Evolutionary conservation across 2,888 invertebrate species (phyloP).

Genomic region (Acronicta leporina): DNA sequence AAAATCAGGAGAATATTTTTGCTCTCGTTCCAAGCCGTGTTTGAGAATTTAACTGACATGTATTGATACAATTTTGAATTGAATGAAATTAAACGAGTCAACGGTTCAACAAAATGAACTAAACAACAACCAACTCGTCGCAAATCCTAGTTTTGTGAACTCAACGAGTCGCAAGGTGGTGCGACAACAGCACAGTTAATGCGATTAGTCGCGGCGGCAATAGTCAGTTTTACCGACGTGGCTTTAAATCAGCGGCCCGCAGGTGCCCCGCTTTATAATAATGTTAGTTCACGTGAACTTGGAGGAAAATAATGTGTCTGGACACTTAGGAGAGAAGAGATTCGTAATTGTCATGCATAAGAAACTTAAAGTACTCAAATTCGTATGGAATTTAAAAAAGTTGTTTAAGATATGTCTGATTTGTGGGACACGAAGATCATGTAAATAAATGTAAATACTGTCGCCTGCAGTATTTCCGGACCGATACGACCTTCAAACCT

Average conservation of each 20-base stretch:
- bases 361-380: neutral
- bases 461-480: too few species aligned
- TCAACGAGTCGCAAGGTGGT: slow-evolving; percentile 30
- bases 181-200: slow-evolving; percentile 47
- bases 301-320: slow-evolving; percentile 28
- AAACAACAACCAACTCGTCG: slow-evolving; percentile 24
- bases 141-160: slow-evolving; percentile 39
- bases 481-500: too few species aligned
- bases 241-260: slow-evolving; percentile 66
- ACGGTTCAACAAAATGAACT: neutral
- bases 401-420: neutral
- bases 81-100: neutral
- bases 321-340: slow-evolving; percentile 23
- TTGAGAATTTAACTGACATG: too few species aligned
- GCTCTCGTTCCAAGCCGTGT: too few species aligned
- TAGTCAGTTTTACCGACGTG: slow-evolving; percentile 50
- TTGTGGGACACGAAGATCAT: too few species aligned
- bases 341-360: slow-evolving; percentile 18
- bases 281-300: slow-evolving; percentile 51
- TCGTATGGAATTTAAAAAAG: neutral
- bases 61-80: too few species aligned
- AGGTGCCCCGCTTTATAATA: slow-evolving; percentile 70
- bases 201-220: slow-evolving; percentile 49
- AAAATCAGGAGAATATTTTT: too few species aligned
- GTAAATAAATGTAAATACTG: too few species aligned